Conservation (phyloP, 2,113 vertebrate genomes). For the Ascaphus truei region DNA sequence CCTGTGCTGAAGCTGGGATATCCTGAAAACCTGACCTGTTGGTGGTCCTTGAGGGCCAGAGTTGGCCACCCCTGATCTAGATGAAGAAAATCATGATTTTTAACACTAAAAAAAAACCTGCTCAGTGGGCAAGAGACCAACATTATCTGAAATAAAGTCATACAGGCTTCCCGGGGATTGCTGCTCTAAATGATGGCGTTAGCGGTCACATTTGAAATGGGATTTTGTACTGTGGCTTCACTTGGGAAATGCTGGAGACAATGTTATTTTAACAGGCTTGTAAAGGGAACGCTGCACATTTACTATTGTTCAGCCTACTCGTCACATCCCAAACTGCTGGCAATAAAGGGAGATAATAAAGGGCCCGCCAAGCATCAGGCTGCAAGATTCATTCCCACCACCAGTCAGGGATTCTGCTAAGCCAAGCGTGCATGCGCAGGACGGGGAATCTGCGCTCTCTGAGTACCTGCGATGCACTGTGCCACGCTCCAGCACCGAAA, state of each 20-base stretch:
- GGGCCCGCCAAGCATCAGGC: not conserved
- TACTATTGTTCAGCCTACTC: constrained; percentile 45
- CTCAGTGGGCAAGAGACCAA: too few species aligned
- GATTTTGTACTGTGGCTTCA: not conserved
- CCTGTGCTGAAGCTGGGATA: too few species aligned
- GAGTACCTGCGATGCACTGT: not conserved
- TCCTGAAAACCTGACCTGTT: too few species aligned
- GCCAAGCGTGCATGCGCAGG: constrained; percentile 11
- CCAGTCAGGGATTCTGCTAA: constrained; percentile 18
- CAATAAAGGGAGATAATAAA: constrained; percentile 36
- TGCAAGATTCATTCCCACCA: not conserved
- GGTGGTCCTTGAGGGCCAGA: too few species aligned
- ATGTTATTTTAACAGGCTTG: constrained; percentile 40
- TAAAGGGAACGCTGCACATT: constrained; percentile 50
- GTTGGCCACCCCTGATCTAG: too few species aligned
- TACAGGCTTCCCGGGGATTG: too few species aligned
- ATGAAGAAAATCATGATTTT: too few species aligned
- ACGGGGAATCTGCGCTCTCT: not conserved
- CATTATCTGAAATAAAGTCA: too few species aligned
- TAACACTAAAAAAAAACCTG: too few species aligned
- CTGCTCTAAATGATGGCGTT: not conserved
- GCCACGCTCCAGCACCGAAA: too few species aligned
- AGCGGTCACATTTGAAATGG: not conserved
- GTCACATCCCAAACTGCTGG: constrained; percentile 41
- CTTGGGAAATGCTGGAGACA: constrained; percentile 37